Evolutionary conservation across 2,888 invertebrate genomes (phyloP).

Genomic region (Cheilosia vernalis): DNA sequence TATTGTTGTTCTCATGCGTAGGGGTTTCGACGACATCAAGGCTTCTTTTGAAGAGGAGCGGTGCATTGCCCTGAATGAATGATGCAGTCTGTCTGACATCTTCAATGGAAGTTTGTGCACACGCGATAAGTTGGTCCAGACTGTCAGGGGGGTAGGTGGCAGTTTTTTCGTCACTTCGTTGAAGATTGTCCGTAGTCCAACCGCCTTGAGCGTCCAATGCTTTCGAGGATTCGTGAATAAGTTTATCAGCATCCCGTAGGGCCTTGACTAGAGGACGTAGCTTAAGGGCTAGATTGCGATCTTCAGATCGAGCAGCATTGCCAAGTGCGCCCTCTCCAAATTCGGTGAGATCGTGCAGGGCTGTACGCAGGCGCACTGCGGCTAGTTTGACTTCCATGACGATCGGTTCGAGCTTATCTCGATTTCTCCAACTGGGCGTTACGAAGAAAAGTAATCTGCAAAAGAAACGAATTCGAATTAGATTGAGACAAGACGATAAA

Average conservation of each 20-base stretch:
- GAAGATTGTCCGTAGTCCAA: conserved; percentile 90
- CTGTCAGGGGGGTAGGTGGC: conserved; percentile 88
- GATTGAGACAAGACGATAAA: neutral
- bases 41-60: conserved; percentile 88
- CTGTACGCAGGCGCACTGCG: conserved; percentile 90
- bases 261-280: conserved; percentile 91
- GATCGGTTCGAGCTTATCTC: conserved; percentile 90
- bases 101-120: conserved; percentile 93
- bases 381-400: conserved; percentile 93
- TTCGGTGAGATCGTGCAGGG: conserved; percentile 93
- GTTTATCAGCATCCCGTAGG: conserved; percentile 90
- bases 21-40: conserved; percentile 77
- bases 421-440: conserved; percentile 91
- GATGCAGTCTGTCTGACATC: conserved; percentile 95
- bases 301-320: conserved; percentile 92
- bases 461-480: conserved; percentile 15
- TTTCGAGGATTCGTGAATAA: conserved; percentile 90
- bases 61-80: conserved; percentile 94
- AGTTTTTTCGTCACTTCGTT: conserved; percentile 83
- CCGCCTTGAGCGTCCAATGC: conserved; percentile 90
- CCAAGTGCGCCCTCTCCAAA: conserved; percentile 95
- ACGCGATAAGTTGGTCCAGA: conserved; percentile 93
- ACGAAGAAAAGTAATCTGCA: conserved; percentile 88
- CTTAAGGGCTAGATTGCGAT: conserved; percentile 90
- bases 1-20: conserved; percentile 78